Conservation (phyloP, 2,113 vertebrate species). For the Odocoileus hemionus region DNA sequence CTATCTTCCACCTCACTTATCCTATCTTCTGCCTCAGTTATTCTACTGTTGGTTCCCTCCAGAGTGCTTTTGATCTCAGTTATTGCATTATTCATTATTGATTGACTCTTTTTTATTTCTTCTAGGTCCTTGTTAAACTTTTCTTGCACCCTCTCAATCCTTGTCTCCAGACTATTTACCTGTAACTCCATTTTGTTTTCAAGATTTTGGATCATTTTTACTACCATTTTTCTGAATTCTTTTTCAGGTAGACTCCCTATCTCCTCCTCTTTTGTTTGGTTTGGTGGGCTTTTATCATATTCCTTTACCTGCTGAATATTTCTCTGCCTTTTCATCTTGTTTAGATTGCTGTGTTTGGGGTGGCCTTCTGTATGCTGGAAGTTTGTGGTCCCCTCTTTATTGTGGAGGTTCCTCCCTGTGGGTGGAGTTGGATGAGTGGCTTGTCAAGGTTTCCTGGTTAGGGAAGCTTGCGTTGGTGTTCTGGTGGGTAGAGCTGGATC, state of each 20-base stretch:
- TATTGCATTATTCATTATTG: neutral
- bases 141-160: neutral
- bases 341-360: neutral
- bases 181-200: neutral
- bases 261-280: neutral
- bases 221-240: neutral
- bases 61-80: neutral
- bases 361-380: neutral
- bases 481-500: neutral
- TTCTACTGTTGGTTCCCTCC: neutral
- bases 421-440: neutral
- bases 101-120: neutral
- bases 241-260: neutral
- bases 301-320: neutral
- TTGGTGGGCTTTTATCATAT: neutral
- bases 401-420: neutral
- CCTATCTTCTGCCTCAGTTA: neutral
- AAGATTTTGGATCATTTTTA: neutral
- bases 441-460: neutral
- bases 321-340: neutral
- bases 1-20: neutral
- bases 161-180: neutral
- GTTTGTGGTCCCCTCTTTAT: neutral
- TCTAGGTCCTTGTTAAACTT: neutral
- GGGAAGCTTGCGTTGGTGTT: neutral